Evolutionary conservation across 1,140 invertebrate genomes (phyloP), one percentile per base, ranked within the genome.

Genomic region (Heliconius himera): DNA sequence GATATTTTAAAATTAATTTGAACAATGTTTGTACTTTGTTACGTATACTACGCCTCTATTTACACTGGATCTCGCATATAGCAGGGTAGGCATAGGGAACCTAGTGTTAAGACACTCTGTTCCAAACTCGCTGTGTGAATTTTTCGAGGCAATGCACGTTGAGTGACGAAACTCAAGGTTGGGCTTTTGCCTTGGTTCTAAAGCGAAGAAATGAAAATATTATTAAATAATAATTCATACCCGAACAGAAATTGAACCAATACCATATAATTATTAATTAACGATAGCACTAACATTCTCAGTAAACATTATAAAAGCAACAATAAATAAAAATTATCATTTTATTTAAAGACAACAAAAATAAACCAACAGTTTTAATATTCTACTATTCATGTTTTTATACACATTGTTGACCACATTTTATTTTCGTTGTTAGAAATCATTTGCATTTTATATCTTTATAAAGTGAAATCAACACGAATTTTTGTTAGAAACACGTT

Each of bases 401-500:
- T 51, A 51, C 5, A 56, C n/a, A 56, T 66, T 29, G 60, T 66
- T 66, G 60, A 11, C 60, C 60, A 66, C 22, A 76, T 51, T 41
- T 41, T 56, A 66, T 76, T 76, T 70, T 33, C 22, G 13, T 76
- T 46, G 75, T 16, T 38, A 71, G 11, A 71, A 77, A 71, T 11
- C 13, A 71, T 79, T 79, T 79, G 56, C 38, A 29, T 79, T 74
- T 79, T 54, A 80, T 73, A 76, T 73, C 74, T 80, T 51, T 74
- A 80, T 80, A 77, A 71, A 22, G 66, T 26, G 71, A 79, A 82
- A 82, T 82, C 76, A 41, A 60, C 70, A 29, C 71, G 74, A 79
- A 79, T 83, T 84, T 79, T 87, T 86, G 86, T 88, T 83, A 83
- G 83, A 86, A 83, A 84, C 86, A 88, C 85, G 86, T 90, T 90